Evolutionary conservation across 2,888 invertebrate genomes (phyloP), one percentile per base, ranked within the genome.

Genomic region (Yponomeuta malinellus): DNA sequence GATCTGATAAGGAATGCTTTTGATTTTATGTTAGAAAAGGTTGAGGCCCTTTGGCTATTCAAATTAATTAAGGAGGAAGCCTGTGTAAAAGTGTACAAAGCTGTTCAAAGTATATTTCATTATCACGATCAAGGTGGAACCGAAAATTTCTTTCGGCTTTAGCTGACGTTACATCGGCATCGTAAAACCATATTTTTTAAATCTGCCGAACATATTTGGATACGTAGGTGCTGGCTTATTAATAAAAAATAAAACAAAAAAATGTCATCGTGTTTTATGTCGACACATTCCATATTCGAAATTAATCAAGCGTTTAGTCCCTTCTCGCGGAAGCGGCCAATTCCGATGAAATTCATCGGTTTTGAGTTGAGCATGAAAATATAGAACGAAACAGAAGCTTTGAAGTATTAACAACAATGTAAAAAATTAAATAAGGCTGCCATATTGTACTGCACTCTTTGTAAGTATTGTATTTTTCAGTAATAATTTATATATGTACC

Each of bases 21-120:
- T 78, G 76, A 77, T 77, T 78, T 71, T n/a, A 12, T 48, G 15
- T 68, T 65, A 3, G 64, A 64, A 29, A 29, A 23, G 64, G 64
- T 29, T 29, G 64, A 29, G n/a, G 65, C 10, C 33, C 29, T 65
- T 65, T 65, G 65, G 9, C 10, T 65, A 10, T n/a, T 65, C 10
- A 23, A 33, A 65, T 65, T 65, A 23, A 59, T 59, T 15, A 59
- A 43, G 6, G 9, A 43, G 52, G 52, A 59, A 15, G 52, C 52
- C 52, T 12, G 12, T 15, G 1, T 8, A 15, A 59, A 12, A 12
- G 52, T 4, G 15, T 59, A 59, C 12, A 59, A 52, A 12, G 12
- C 52, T 12, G 8, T 12, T 52, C 10, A 52, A 15, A 59, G 52
- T 59, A 12, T 59, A 15, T 59, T 15, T 59, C 12, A 59, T 43